phyloP scores from a whole-genome alignment of 2,113 vertebrate species.

The Callaeas wilsoni region DNA sequence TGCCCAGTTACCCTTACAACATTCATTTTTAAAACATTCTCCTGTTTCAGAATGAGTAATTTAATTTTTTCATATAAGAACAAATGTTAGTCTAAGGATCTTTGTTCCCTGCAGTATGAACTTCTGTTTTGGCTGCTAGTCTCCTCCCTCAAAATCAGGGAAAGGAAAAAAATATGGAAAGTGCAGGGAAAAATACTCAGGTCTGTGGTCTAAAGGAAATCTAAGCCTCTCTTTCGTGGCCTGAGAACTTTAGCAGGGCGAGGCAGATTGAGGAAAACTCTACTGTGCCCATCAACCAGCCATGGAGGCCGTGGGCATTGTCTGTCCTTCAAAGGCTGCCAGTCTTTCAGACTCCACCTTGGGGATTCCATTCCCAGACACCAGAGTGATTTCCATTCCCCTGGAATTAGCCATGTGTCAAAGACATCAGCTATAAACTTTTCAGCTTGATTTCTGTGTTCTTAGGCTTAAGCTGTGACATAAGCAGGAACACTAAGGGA shows the following conservation, averaged over 20 bases:
- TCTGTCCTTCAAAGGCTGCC: background rate
- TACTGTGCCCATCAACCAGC: background rate
- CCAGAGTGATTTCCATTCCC: background rate
- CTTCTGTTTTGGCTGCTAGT: background rate
- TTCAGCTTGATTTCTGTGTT: background rate
- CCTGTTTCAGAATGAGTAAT: background rate
- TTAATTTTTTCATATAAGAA: background rate
- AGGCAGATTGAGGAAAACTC: background rate
- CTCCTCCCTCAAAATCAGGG: background rate
- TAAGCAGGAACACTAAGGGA: background rate
- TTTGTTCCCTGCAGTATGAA: background rate
- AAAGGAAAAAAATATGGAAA: background rate
- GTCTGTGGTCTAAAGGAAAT: background rate
- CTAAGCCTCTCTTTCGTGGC: background rate
- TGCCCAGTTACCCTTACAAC: background rate
- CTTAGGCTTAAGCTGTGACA: background rate
- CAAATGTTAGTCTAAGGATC: background rate
- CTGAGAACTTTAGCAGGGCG: background rate
- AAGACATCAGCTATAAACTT: background rate
- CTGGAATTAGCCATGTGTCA: background rate
- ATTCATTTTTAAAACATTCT: background rate
- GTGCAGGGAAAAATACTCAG: background rate
- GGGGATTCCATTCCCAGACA: background rate
- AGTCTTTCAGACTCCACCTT: background rate
- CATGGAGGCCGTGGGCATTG: background rate